These are phyloP conservation scores for Tetraneura akinire DNA, from an alignment of 1,140 invertebrate species.

Conservation along the genomic window DNA sequence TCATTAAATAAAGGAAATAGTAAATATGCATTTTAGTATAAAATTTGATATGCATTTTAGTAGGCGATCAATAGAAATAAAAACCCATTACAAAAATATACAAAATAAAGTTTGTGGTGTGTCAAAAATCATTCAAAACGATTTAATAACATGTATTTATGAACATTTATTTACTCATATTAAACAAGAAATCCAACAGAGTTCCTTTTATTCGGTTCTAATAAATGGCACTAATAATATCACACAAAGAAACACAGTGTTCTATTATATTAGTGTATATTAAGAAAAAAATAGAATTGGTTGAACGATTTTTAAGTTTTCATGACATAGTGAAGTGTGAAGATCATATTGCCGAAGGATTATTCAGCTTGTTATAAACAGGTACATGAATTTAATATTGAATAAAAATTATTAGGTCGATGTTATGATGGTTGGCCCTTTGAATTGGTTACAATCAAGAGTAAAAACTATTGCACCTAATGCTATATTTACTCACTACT, in stretches of 20 bases:
- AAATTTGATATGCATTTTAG: not conserved
- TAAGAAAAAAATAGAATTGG: not conserved
- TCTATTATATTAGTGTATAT: not conserved
- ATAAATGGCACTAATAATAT: conserved; percentile 12
- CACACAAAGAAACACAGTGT: not conserved
- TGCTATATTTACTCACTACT: not conserved
- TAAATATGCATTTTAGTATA: too few species aligned
- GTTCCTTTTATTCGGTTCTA: conserved; percentile 10
- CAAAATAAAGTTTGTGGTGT: not conserved
- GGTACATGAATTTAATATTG: not conserved
- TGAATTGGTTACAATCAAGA: not conserved
- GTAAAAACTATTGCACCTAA: not conserved
- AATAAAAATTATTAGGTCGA: not conserved
- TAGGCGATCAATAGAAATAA: not conserved
- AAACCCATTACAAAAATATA: not conserved
- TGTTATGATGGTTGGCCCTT: not conserved
- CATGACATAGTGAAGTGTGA: not conserved
- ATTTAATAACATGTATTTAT: conserved; percentile 7
- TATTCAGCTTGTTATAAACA: not conserved
- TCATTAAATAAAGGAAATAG: conserved; percentile 24
- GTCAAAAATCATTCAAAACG: conserved; percentile 31
- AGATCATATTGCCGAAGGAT: not conserved
- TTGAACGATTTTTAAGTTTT: not conserved
- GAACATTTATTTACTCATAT: not conserved
- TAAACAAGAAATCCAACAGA: not conserved